Evolutionary conservation across 2,797 vertebrate genomes (phyloP).

Genomic region (Takifugu ocellatus): DNA sequence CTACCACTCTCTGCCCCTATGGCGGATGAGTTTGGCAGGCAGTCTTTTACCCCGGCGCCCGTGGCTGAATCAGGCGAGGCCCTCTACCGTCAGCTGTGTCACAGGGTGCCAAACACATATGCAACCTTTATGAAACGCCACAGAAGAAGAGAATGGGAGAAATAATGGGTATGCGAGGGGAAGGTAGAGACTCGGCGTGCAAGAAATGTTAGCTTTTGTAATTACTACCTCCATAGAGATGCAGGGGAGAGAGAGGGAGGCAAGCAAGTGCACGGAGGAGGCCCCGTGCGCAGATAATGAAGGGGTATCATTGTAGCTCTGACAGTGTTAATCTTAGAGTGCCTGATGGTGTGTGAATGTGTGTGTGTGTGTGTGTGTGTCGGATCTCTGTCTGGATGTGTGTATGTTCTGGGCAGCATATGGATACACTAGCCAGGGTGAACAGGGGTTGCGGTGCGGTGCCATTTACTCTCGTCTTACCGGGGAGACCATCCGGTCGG

Average conservation of each 20-base stretch:
- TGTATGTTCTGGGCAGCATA: constrained; percentile 26
- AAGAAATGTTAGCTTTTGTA: constrained; percentile 76
- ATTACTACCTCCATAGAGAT: constrained; percentile 77
- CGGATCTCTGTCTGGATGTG: constrained; percentile 22
- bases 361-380: background rate
- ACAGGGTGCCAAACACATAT: constrained; percentile 49
- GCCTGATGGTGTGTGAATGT: constrained; percentile 33
- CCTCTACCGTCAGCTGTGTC: constrained; percentile 55
- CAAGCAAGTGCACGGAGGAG: constrained; percentile 69
- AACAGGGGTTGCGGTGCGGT: constrained; percentile 37
- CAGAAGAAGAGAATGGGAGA: constrained; percentile 36
- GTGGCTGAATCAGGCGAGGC: constrained; percentile 35
- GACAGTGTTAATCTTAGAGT: constrained; percentile 81
- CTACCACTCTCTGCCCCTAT: constrained; percentile 61
- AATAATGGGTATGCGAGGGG: constrained; percentile 45
- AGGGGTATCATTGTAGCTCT: constrained; percentile 78
- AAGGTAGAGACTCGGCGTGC: constrained; percentile 56
- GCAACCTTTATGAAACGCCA: constrained; percentile 17
- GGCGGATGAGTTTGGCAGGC: constrained; percentile 68
- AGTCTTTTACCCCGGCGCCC: constrained; percentile 63
- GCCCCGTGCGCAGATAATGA: constrained; percentile 79
- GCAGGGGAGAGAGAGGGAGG: constrained; percentile 71
- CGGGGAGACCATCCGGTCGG: constrained; percentile 55
- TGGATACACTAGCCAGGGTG: constrained; percentile 27
- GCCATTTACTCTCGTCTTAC: constrained; percentile 55